Conservation (phyloP, 2,888 invertebrate genomes). For the Synanthedon andrenaeformis region DNA sequence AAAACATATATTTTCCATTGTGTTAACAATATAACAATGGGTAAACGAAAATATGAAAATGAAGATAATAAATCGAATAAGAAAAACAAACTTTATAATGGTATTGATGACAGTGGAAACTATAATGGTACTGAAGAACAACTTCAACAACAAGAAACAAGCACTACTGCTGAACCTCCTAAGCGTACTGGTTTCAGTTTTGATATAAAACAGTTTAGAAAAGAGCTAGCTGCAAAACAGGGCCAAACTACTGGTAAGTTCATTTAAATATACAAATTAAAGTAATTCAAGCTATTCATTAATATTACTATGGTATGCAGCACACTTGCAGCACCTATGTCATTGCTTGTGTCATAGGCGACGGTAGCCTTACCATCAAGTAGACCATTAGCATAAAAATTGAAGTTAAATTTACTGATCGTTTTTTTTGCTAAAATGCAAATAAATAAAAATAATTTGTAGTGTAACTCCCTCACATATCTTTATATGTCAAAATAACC, state of each 20-base stretch:
- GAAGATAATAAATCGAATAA: slow-evolving; percentile 23
- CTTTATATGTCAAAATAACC: no score
- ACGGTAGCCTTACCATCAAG: no score
- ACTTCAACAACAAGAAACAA: slow-evolving; percentile 19
- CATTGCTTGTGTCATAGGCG: no score
- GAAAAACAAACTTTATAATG: slow-evolving; percentile 17
- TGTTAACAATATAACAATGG: slow-evolving; percentile 28
- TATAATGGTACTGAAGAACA: slow-evolving; percentile 11
- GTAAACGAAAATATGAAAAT: slow-evolving; percentile 45
- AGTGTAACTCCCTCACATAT: neutral
- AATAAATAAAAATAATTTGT: neutral
- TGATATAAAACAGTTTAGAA: slow-evolving; percentile 72
- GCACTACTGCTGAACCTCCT: slow-evolving; percentile 8
- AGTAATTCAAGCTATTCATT: no score
- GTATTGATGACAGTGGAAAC: slow-evolving; percentile 12
- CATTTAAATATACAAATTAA: neutral
- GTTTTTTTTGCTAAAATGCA: no score
- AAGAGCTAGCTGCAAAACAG: slow-evolving; percentile 59
- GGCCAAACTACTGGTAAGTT: slow-evolving; percentile 69
- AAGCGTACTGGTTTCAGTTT: slow-evolving; percentile 39
- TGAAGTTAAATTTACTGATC: no score
- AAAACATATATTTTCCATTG: no score
- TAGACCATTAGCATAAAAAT: no score
- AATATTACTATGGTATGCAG: no score
- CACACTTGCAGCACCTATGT: no score